phyloP scores from a whole-genome alignment of 2,797 vertebrate species.

The Molossus molossus region DNA sequence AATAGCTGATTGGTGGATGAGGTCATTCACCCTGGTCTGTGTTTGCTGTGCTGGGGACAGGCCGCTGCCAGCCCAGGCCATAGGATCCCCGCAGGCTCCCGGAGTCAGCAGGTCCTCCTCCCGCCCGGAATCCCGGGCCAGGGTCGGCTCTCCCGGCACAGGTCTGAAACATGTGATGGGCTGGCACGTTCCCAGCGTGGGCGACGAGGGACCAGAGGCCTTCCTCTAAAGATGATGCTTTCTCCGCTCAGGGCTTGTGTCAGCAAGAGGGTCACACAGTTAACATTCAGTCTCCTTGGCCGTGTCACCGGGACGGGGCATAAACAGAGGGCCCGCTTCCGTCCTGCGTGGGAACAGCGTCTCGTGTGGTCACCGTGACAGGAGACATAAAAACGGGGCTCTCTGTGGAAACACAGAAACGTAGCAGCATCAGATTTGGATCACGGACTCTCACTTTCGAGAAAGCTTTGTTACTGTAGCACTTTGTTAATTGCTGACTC shows the following conservation, averaged over 20 bases:
- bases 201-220: slow-evolving; percentile 89
- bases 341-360: neutral
- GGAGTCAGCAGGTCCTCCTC: slow-evolving; percentile 88
- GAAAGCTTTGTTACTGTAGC: neutral
- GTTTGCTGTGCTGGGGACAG: slow-evolving; percentile 89
- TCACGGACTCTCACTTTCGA: slow-evolving; percentile 58
- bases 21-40: slow-evolving; percentile 89
- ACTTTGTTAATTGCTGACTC: slow-evolving; percentile 18
- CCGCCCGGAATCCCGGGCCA: slow-evolving; percentile 90
- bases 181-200: slow-evolving; percentile 91
- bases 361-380: neutral
- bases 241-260: slow-evolving; percentile 88
- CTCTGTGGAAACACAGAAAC: slow-evolving; percentile 72
- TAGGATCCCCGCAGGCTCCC: slow-evolving; percentile 93
- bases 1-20: slow-evolving; percentile 92
- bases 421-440: slow-evolving; percentile 15
- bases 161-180: slow-evolving; percentile 89
- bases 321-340: neutral
- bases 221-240: slow-evolving; percentile 90
- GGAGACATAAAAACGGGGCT: slow-evolving; percentile 65
- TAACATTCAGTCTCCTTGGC: neutral
- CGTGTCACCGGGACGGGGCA: neutral
- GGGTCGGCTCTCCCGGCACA: slow-evolving; percentile 90
- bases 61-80: slow-evolving; percentile 91
- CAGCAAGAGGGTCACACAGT: slow-evolving; percentile 81